phyloP scores from a whole-genome alignment of 2,888 invertebrate species.

The Glaucopsyche alexis region DNA sequence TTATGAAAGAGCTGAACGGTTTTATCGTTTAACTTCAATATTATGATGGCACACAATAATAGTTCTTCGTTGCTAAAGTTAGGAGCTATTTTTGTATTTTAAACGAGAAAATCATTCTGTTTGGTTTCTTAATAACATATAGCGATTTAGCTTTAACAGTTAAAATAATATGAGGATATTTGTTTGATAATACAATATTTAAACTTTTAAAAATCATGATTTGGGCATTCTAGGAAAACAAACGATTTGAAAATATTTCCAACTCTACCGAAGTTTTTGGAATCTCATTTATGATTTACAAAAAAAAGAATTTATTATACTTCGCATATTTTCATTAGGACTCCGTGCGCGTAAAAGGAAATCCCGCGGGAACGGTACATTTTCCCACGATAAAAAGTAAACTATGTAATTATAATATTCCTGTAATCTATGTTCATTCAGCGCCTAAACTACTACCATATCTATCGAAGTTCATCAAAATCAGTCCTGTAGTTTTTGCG shows the following conservation, averaged over 20 bases:
- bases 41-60: not conserved
- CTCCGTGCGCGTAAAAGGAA: no score
- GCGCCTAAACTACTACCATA: no score
- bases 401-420: no score
- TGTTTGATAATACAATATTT: constrained; percentile 29
- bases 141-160: constrained; percentile 27
- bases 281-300: no score
- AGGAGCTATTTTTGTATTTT: constrained; percentile 18
- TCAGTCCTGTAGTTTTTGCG: no score
- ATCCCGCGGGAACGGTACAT: no score
- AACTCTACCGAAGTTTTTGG: no score
- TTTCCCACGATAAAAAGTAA: no score
- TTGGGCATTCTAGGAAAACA: not conserved
- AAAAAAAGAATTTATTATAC: no score
- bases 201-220: constrained; percentile 26
- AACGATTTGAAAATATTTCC: not conserved
- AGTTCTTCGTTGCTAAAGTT: not conserved
- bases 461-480: no score
- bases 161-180: constrained; percentile 25
- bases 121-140: constrained; percentile 27
- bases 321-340: no score
- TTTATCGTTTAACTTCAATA: constrained; percentile 9
- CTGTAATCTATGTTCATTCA: no score
- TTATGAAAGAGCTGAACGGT: not conserved
- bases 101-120: not conserved